Base-by-base conservation (phyloP, 53 echinoderm and acorn worm genomes). In the Actinopyga echinites region DNA sequence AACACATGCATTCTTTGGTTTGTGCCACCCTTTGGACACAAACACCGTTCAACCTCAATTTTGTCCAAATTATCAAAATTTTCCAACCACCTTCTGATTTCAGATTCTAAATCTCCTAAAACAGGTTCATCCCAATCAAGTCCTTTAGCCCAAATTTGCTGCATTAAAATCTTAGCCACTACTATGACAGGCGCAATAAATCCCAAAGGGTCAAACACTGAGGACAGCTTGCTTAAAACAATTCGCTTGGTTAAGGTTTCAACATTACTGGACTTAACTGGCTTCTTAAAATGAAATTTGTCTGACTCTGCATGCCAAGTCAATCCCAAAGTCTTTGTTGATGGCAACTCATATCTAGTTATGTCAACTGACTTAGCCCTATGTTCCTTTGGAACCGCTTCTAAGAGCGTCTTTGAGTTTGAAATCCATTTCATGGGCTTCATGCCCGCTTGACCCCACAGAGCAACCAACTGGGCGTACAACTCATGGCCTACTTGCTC, bases 81-180 rank as follows among this genome's bases (percentile, higher is more conserved):
- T 21, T 19, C 7, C 6, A 78, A n/a, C 55, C 52, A 78, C 3
- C 56, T 5, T 69, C 15, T 69, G 28, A 59, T 26, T 33, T 38
- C 37, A 32, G 24, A 23, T 45, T 65, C 83, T 30, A 91, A 62
- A 44, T 61, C 17, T 26, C 89, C 90, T 64, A 87, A 57, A 30
- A 95, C 80, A 4, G 92, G 88, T 40, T 87, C 86, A 75, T 95
- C 92, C 92, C 90, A 92, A 24, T 84, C 85, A 28, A 68, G 86
- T 29, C 68, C 68, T 15, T 79, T 61, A 22, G 57, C 74, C 42
- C 95, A 95, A 54, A 92, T 45, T 28, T 90, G 80, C 73, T 95
- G 92, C 17, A 95, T 69, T 55, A 95, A 87, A 25, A 68, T 59
- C 69, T 88, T 92, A 26, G 87, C 95, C 6, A 60, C 54, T 79